phyloP scores from a whole-genome alignment of 2,888 invertebrate genomes.

The Chloroclysta siterata region DNA sequence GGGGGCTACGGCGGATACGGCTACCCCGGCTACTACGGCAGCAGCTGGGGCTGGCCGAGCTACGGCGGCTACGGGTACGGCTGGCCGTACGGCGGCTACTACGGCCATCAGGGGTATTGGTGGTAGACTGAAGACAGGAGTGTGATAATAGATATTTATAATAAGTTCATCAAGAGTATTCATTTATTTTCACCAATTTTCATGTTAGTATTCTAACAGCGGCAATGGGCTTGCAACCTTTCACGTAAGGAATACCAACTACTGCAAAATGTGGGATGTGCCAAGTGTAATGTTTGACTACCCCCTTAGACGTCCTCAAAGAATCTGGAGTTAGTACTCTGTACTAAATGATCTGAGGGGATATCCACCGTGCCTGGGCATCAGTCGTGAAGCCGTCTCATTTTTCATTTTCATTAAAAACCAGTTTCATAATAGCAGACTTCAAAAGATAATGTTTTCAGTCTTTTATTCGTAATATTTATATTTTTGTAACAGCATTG shows the following conservation, averaged over 20 bases:
- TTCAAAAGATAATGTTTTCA: background rate
- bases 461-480: background rate
- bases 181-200: background rate
- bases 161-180: background rate
- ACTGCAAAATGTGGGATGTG: no score
- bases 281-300: no score
- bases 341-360: no score
- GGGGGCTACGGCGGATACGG: conserved; percentile 57
- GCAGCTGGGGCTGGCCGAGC: conserved; percentile 39
- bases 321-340: no score
- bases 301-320: no score
- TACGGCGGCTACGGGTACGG: conserved; percentile 50
- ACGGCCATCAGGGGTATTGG: conserved; percentile 50
- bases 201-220: no score
- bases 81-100: conserved; percentile 46
- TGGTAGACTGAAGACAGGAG: conserved; percentile 44
- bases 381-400: no score
- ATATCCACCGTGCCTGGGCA: no score
- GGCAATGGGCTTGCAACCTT: no score
- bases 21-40: conserved; percentile 42
- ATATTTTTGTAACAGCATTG: background rate
- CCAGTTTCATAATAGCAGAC: background rate
- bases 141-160: conserved; percentile 7
- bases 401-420: no score
- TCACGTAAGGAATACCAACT: no score